Percentiles rank a stretch among this genome's conserved stretches.
Evolutionary conservation across 1,140 invertebrate species (phyloP).

Genomic region (Potamilus streckersoni): DNA sequence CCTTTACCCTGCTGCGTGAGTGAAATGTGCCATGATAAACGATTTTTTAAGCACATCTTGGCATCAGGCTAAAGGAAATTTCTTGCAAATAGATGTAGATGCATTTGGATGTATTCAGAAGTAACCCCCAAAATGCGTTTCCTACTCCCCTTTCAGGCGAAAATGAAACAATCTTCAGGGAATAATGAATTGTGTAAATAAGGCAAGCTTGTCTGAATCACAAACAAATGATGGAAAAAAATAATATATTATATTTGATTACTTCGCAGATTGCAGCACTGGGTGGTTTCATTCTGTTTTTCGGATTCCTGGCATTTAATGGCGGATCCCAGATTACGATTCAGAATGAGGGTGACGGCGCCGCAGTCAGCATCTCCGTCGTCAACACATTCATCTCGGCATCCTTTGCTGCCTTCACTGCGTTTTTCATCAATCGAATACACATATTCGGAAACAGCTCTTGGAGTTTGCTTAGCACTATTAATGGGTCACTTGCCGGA

Average conservation of each 20-base stretch:
- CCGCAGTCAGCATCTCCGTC: conserved; percentile 68
- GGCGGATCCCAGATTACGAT: conserved; percentile 72
- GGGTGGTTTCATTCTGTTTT: conserved; percentile 73
- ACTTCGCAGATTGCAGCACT: conserved; percentile 68
- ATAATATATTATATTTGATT: neutral
- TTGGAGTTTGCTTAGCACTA: conserved; percentile 71
- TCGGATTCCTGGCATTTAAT: conserved; percentile 76
- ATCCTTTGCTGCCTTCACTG: conserved; percentile 67
- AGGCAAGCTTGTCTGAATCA: too few species aligned
- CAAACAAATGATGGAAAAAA: too few species aligned
- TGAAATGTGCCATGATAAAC: too few species aligned
- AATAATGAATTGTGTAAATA: too few species aligned
- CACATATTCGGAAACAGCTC: conserved; percentile 36
- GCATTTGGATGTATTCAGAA: too few species aligned
- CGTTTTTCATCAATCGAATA: conserved; percentile 54
- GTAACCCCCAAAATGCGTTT: too few species aligned
- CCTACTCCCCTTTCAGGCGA: too few species aligned
- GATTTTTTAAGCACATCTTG: too few species aligned
- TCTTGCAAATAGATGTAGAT: too few species aligned
- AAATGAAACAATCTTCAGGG: too few species aligned
- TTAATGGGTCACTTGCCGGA: conserved; percentile 73
- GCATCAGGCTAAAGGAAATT: too few species aligned
- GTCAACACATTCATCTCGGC: conserved; percentile 72
- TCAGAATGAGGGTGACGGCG: conserved; percentile 67
- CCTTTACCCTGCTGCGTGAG: too few species aligned